Evolutionary conservation across 2,797 vertebrate genomes (phyloP).

Genomic region (Poecilia wingei): DNA sequence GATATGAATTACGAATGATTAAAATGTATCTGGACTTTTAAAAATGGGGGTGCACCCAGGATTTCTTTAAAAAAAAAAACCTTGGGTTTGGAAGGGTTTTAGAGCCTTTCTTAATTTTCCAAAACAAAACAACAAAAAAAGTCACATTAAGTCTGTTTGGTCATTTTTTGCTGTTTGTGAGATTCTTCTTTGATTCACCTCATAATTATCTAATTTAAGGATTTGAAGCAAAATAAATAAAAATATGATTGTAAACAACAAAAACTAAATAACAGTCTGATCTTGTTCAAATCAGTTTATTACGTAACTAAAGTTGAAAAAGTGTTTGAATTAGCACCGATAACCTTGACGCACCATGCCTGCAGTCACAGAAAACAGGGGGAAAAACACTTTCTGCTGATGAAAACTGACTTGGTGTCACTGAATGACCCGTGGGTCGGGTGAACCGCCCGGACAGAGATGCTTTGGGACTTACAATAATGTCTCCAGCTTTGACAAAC

Average conservation of each 20-base stretch:
- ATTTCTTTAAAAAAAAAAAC: neutral
- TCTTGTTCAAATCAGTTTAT: neutral
- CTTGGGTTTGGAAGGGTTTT: neutral
- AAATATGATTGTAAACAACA: neutral
- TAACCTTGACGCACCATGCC: no score
- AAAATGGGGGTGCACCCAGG: neutral
- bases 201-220: neutral
- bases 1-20: neutral
- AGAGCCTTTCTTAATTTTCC: neutral
- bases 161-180: neutral
- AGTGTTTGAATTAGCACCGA: neutral
- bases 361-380: neutral
- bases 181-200: neutral
- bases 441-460: neutral
- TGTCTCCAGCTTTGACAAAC: slow-evolving; percentile 88
- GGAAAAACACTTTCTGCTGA: neutral
- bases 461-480: slow-evolving; percentile 84
- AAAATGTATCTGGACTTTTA: neutral
- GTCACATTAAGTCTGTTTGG: neutral
- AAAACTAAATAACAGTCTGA: neutral
- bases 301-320: neutral
- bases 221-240: neutral
- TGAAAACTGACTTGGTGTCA: neutral
- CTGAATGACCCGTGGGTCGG: neutral
- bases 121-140: neutral